Base-by-base conservation (phyloP, 2,113 vertebrate genomes). In the Callocephalon fimbriatum region DNA sequence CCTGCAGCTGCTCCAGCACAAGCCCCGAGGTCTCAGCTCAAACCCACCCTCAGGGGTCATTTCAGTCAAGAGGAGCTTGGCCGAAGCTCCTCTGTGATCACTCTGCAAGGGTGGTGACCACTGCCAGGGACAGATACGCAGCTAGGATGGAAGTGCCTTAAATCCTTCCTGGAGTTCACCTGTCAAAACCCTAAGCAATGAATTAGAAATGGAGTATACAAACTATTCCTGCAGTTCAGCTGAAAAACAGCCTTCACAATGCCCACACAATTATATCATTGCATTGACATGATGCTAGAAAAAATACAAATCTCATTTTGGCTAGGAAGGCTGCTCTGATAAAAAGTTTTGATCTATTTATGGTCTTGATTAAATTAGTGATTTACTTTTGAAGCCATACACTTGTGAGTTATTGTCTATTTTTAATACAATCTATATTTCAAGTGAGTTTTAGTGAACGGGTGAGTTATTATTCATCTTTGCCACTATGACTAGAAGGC, bases 211-310 rank as follows among this genome's bases (percentile, higher is more conserved):
- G 54, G 44, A 79, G 73, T 58, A 86, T 44, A 90, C 35, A 5
- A 18, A 79, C 35, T n/a, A 44, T 56, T 42, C 63, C 88, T 93
- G 82, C 81, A 58, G 42, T 86, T 44, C 42, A 92, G 85, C 81
- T 86, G 70, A 66, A 68, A 87, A 90, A 63, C 15, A 18, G 63
- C 58, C 92, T 92, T 79, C 84, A 83, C 58, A 59, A 44, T 23
- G 77, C 93, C 91, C 95, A 86, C 74, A 78, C 45, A 71, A 48
- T 31, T 50, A 62, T 67, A 88, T 82, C 96, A 93, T 94, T 81
- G 56, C 42, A 50, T 76, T 62, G 53, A n/a, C 37, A 83, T 2
- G 7, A 26, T 3, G 17, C 9, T 37, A 78, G 81, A 84, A 62
- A 81, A 65, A 87, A 67, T n/a, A 51, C 20, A 80, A 73, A 45